Evolutionary conservation across 2,888 invertebrate genomes (phyloP), one percentile per base, ranked within the genome.

Genomic region (Artemia sp.): DNA sequence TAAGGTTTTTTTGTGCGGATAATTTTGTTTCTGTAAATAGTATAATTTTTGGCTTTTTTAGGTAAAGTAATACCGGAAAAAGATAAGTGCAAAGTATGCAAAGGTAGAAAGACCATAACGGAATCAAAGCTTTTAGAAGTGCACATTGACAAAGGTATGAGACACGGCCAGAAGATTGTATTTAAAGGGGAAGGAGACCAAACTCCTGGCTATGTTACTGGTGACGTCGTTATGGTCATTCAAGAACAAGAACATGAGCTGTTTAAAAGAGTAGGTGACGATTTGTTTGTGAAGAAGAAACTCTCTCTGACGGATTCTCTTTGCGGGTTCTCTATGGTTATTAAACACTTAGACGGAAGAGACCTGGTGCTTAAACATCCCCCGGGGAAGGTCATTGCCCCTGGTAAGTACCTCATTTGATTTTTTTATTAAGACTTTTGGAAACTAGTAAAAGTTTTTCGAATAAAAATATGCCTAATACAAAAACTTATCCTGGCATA

Each of bases 151-250:
- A 90, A 89, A 76, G 94, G 92, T 51, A 92, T 92, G 88, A 83
- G 83, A 72, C 88, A 93, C 76, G 86, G 86, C 75, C 87, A 92
- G 77, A 91, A 89, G 78, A 87, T 95, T 72, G 84, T 84, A 74
- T 92, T 93, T 77, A 81, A 86, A 73, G 89, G 90, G 53, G 92
- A 93, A 80, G 94, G 94, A 52, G 91, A 95, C 78, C 93, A 94
- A 76, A 83, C 88, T 81, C 90, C 91, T 70, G 89, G 87, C 72
- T 83, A 88, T 52, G 88, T 89, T 75, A 85, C 90, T 14, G 94
- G 94, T 11, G 92, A 95, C 81, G 87, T 95, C 52, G 85, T 93
- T 70, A 90, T 94, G 75, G 84, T 94, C 66, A 79, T 95, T 71
- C 86, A 90, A 76, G 86, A 87, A 77, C 87, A 87, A 76, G 83